These are phyloP conservation scores for Pseudoips prasinana DNA, from an alignment of 2,888 invertebrate species.

Conservation along the genomic window DNA sequence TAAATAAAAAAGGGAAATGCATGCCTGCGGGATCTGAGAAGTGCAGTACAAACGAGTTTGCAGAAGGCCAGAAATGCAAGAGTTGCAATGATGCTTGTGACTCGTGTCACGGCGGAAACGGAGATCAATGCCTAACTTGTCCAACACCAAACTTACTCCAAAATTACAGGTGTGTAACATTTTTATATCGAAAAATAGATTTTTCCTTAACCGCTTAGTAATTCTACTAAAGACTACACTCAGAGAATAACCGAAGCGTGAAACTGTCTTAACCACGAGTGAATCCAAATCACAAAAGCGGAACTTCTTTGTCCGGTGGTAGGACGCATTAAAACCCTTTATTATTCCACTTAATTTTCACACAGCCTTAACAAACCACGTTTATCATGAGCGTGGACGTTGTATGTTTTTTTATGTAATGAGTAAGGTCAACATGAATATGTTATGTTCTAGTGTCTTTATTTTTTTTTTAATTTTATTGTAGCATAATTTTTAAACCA, in stretches of 20 bases:
- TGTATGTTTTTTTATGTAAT: too few relatives aligned
- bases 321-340: conserved; percentile 18
- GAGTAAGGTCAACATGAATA: too few relatives aligned
- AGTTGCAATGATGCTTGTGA: conserved; percentile 90
- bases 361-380: conserved; percentile 37
- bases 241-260: conserved; percentile 1
- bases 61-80: conserved; percentile 85
- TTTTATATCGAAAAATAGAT: too few relatives aligned
- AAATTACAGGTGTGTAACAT: conserved; percentile 66
- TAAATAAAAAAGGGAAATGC: conserved; percentile 89
- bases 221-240: too few relatives aligned
- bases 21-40: conserved; percentile 86
- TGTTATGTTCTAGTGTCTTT: too few relatives aligned
- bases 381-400: conserved; percentile 25
- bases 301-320: conserved; percentile 6
- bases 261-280: conserved; percentile 3
- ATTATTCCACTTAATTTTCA: conserved; percentile 35
- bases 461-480: too few relatives aligned
- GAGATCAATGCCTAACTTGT: conserved; percentile 88
- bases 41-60: conserved; percentile 85
- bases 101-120: conserved; percentile 90
- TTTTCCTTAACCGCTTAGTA: too few relatives aligned
- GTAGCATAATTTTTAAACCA: too few relatives aligned
- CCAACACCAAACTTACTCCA: conserved; percentile 87
- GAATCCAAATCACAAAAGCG: conserved; percentile 11